A percentile compares a stretch with the other conserved stretches of the same genome.
Conservation (phyloP, 2,113 vertebrate genomes). For the Lates calcarifer region DNA sequence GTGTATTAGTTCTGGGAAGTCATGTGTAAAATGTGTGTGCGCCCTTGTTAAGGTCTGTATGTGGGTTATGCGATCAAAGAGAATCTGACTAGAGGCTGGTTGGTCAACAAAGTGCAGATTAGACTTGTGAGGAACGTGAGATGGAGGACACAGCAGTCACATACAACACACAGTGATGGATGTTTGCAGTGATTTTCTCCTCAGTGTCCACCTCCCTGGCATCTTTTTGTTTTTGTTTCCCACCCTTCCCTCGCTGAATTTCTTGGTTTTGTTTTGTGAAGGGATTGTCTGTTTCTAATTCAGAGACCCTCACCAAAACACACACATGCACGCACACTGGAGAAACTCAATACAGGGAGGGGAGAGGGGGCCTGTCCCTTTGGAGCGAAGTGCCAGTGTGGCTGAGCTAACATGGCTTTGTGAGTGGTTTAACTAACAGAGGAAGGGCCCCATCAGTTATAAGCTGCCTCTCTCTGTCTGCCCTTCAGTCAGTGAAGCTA, state of each 20-base stretch:
- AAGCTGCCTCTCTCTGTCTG: conserved; percentile 1
- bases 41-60: conserved; percentile 11
- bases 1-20: conserved; percentile 49
- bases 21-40: conserved; percentile 62
- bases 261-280: conserved; percentile 52
- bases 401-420: conserved; percentile 52
- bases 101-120: conserved; percentile 18
- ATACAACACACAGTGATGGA: background rate
- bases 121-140: conserved; percentile 21
- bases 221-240: conserved; percentile 35
- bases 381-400: conserved; percentile 33
- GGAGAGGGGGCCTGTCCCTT: conserved; percentile 5
- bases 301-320: conserved; percentile 37
- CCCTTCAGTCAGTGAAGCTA: background rate
- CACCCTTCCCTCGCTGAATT: conserved; percentile 37
- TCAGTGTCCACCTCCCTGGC: background rate
- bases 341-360: conserved; percentile 30
- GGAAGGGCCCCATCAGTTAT: conserved; percentile 33
- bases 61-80: background rate
- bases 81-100: background rate
- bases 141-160: background rate
- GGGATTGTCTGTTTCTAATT: conserved; percentile 51
- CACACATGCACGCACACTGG: conserved; percentile 13
- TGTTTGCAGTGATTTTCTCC: background rate
- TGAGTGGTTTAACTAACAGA: conserved; percentile 44